phyloP scores from a whole-genome alignment of 2,888 invertebrate genomes.

The Drosophila kambysellisi region DNA sequence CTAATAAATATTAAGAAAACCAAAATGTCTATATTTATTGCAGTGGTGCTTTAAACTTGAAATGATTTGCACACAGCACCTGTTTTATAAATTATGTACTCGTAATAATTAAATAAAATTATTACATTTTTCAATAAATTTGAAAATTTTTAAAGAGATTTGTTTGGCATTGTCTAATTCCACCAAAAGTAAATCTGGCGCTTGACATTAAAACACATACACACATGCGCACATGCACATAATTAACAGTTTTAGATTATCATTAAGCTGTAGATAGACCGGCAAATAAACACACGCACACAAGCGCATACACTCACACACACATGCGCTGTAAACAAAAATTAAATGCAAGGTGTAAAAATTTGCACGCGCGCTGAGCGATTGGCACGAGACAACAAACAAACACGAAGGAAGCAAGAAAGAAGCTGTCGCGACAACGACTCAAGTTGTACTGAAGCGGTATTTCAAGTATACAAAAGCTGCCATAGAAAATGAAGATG shows the following conservation, averaged over 20 bases:
- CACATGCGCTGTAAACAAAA: constrained; percentile 61
- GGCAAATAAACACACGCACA: constrained; percentile 36
- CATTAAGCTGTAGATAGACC: constrained; percentile 61
- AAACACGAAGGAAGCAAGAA: constrained; percentile 6
- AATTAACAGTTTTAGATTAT: constrained; percentile 58
- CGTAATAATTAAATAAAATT: neutral
- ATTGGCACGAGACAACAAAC: constrained; percentile 23
- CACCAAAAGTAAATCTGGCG: constrained; percentile 25
- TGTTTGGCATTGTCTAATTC: neutral
- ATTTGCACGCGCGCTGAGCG: constrained; percentile 32
- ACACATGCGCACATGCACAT: constrained; percentile 13
- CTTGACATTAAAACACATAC: constrained; percentile 15
- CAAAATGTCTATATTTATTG: neutral
- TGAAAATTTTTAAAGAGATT: neutral
- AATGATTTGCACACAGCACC: constrained; percentile 12
- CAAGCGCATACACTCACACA: constrained; percentile 17
- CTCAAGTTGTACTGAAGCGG: constrained; percentile 76
- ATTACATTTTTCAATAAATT: constrained; percentile 1
- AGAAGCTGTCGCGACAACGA: constrained; percentile 66
- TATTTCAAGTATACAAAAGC: constrained; percentile 80
- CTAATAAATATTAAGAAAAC: neutral
- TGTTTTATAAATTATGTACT: constrained; percentile 43
- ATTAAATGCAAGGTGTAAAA: constrained; percentile 58
- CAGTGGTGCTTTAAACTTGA: neutral
- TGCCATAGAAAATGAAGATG: constrained; percentile 65